Evolutionary conservation across 2,888 invertebrate genomes (phyloP), one percentile per base, ranked within the genome.

Genomic region (Polydrusus cervinus): DNA sequence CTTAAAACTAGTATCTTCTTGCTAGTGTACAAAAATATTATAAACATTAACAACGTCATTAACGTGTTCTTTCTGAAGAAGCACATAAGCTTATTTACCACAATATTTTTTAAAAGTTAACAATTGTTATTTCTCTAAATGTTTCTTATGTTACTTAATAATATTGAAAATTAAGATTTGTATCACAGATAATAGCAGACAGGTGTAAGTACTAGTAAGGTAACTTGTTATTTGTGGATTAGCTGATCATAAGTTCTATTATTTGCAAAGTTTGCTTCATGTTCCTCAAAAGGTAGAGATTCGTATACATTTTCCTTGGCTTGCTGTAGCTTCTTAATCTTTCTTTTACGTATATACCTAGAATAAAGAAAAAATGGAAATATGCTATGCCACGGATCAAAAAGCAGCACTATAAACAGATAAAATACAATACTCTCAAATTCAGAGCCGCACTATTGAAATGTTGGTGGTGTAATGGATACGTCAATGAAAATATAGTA

Each of bases 251-350:
- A 86, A 61, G 82, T 84, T 49, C 82, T 80, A 75, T 84, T 84
- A 65, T 78, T 80, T n/a, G 80, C 84, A 66, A 80, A 81, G 61
- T 79, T 79, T 6, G 40, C 80, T 14, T 81, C 77, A 55, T 81
- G 82, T 57, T 86, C 85, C 70, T 86, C 86, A 77, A 86, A 86
- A 5, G 86, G 85, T 72, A 86, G 79, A 10, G 84, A 80, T 81
- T 86, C 86, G 74, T 86, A 86, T 57, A 82, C 82, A 61, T 85
- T 85, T 51, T 80, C 81, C 16, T 77, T 47, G 65, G 61, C 75
- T 62, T 78, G 71, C 16, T 68, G 72, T n/a, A 73, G 71, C 34
- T 71, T 76, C 57, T 71, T 74, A 14, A 67, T 18, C 61, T 76
- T 79, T 74, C 79, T 78, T 69, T 80, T 82, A 72, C 80, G 79